phyloP scores from a whole-genome alignment of 2,113 vertebrate genomes.

The Physeter macrocephalus region DNA sequence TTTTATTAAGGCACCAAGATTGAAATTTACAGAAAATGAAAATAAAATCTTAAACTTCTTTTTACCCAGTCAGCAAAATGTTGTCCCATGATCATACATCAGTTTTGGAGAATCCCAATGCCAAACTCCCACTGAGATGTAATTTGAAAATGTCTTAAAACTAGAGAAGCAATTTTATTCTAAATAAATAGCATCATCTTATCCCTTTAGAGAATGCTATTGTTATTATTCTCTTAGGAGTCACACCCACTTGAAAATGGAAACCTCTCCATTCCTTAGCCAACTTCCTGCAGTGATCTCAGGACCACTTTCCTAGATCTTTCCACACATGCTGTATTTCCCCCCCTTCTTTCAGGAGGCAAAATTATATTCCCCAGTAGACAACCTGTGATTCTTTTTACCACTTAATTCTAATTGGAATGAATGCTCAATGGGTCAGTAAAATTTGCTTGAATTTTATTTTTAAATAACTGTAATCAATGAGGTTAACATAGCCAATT shows the following conservation, averaged over 20 bases:
- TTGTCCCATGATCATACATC: background rate
- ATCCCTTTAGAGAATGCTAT: background rate
- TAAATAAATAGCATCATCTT: background rate
- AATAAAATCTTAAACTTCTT: background rate
- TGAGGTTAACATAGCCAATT: background rate
- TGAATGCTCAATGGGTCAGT: background rate
- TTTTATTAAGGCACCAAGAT: background rate
- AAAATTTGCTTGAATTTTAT: background rate
- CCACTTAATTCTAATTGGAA: background rate
- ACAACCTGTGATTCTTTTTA: background rate
- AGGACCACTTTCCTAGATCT: background rate
- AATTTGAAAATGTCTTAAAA: background rate
- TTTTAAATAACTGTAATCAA: background rate
- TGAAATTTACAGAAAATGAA: background rate
- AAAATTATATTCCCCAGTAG: background rate
- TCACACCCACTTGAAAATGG: background rate
- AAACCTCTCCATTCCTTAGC: background rate
- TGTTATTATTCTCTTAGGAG: background rate
- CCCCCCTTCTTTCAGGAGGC: background rate
- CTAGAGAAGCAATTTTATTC: background rate
- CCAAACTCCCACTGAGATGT: background rate
- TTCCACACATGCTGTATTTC: background rate
- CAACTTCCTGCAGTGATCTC: background rate
- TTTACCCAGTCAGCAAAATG: background rate
- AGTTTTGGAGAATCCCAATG: background rate